These are phyloP conservation scores for Hippoglossus stenolepis DNA, from an alignment of 2,113 vertebrate species.

Conservation along the genomic window DNA sequence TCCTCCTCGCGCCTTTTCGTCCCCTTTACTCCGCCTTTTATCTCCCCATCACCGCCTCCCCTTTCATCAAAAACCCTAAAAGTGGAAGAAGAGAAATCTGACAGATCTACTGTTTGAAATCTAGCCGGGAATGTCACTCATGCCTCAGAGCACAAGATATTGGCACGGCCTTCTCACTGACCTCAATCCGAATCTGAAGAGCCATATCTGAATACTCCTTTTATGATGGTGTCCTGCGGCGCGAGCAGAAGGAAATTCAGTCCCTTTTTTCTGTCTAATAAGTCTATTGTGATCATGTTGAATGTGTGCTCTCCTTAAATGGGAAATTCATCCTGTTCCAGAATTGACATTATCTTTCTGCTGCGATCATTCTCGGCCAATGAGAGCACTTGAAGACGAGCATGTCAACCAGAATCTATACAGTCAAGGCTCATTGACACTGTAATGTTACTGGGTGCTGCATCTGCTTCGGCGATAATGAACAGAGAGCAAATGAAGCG, in stretches of 20 bases:
- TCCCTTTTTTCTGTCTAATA: conserved; percentile 54
- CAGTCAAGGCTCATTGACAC: conserved; percentile 24
- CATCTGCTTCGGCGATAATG: conserved; percentile 41
- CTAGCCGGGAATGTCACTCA: conserved; percentile 65
- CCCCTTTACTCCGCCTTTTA: conserved; percentile 69
- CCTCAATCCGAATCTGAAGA: conserved; percentile 77
- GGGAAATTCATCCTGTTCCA: conserved; percentile 53
- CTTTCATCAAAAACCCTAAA: conserved; percentile 71
- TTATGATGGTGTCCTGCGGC: conserved; percentile 62
- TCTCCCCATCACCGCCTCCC: conserved; percentile 64
- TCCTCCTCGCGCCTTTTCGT: conserved; percentile 47
- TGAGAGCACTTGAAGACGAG: conserved; percentile 49
- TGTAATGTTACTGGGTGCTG: conserved; percentile 41
- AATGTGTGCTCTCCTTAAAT: conserved; percentile 52
- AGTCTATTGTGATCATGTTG: conserved; percentile 59
- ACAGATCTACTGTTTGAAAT: conserved; percentile 69
- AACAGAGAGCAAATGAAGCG: conserved; percentile 17
- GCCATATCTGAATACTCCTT: conserved; percentile 68
- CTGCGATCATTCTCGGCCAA: conserved; percentile 64
- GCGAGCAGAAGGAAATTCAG: conserved; percentile 55
- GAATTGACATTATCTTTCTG: conserved; percentile 57
- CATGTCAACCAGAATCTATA: conserved; percentile 29
- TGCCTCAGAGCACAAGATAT: conserved; percentile 67
- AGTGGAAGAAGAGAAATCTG: conserved; percentile 60
- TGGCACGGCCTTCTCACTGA: conserved; percentile 70